Base-by-base conservation (phyloP, 2,888 invertebrate species). In the Noctua janthina region DNA sequence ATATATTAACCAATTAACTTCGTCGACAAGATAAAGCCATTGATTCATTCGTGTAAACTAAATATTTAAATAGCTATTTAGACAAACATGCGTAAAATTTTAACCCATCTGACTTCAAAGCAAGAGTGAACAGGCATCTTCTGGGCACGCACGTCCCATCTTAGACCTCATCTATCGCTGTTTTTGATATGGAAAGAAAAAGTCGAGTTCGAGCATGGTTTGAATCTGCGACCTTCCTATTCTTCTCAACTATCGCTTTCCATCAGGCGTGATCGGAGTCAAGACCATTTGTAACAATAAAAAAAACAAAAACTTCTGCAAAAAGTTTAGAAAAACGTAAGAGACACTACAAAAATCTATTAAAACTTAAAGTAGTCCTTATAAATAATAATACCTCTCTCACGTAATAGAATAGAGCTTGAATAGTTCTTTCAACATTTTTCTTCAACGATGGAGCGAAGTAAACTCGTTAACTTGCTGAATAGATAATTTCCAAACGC, bases 401-500 rank as follows among this genome's bases (percentile, higher is more conserved):
- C 64, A 54, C 15, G 49, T 66, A 78, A 87, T 66, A 75, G 74
- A 78, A 70, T 67, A 71, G 49, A n/a, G 59, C 20, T 74, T 62
- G 46, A 84, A 84, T 84, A 69, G 74, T 84, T 79, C 46, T 70
- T 79, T 75, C 62, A 74, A 43, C 7, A 43, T 75, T 78, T 87
- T 76, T 73, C 64, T 67, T 62, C 54, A 67, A 39, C 69, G n/a
- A 67, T 29, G 43, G 29, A 71, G 67, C 62, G 70, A 84, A 74
- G 43, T 84, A 85, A 87, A 85, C 88, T 85, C 67, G 88, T 87
- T 85, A 85, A 84, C 70, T 84, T 64, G 3, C 70, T 85, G 85
- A 85, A 87, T 85, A 87, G 85, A 79, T 85, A 85, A 85, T 87
- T 78, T 84, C 59, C 74, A 84, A 84, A 87, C 46, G 78, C 74